Evolutionary conservation across 2,888 invertebrate species (phyloP), one percentile per base, ranked within the genome.

Genomic region (Cantharis lateralis): DNA sequence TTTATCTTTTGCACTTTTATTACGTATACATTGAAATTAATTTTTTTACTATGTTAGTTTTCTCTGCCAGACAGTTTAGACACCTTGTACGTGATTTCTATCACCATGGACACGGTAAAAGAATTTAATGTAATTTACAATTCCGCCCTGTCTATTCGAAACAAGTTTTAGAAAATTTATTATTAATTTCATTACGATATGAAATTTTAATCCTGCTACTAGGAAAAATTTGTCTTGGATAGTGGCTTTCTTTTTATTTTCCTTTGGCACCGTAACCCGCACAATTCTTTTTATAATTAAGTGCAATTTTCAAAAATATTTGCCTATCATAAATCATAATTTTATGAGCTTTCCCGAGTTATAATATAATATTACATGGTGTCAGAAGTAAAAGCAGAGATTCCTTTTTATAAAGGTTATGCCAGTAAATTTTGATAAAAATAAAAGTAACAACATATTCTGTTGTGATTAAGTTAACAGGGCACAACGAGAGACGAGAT

Each of bases 391-490:
- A 48, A 48, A 48, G 48, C 48, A n/a, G 48, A 48, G 48, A 48
- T n/a, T 48, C 9, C 4, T n/a, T 48, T 24, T 48, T 48, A 48
- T 48, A 48, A 48, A 48, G 48, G 48, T 48, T 48, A 48, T 48
- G 48, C 48, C 48, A 48, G 48, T 48, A 62, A 20, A 64, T 18
- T 32, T 64, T 64, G 16, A 28, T 64, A 71, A 32, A 71, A 64
- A 64, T 71, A 71, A 71, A 71, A 62, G 71, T 64, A 71, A 71
- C 48, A 48, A n/a, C 48, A 48, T 71, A 71, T 71, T 64, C 71
- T 15, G 61, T 63, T 64, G 15, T 64, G 71, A 71, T 71, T 71
- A 71, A 71, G 62, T 71, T 63, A 63, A 48, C 71, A 32, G 66
- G 48, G 72, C 18, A 48, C 72, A 62, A 66, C 72, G 20, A 71